Evolutionary conservation across 1,140 invertebrate genomes (phyloP), one percentile per base, ranked within the genome.

Genomic region (Lepidurus packardi): DNA sequence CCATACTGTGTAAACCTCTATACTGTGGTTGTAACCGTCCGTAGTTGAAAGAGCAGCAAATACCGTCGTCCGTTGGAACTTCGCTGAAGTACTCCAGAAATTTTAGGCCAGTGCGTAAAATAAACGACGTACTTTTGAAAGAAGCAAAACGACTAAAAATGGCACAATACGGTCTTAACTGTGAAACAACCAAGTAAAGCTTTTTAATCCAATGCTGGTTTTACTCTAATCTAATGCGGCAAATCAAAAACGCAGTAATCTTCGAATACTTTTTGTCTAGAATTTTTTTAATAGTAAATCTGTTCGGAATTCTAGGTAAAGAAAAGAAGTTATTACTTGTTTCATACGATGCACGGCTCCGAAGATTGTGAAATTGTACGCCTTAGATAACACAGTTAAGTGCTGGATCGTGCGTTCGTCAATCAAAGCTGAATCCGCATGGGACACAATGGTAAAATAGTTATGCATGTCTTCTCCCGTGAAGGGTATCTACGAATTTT

Each of bases 31-130:
- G 16, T n/a, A 16, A 0, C 7, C 53, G n/a, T 7, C 53, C 53
- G 53, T 65, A 65, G 8, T 65, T 65, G 53, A 65, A 65, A 65
- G 53, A 65, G 53, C 53, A 65, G 13, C 53, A 65, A 65, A 65
- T 65, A 13, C 53, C 53, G 13, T 65, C 53, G 13, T 65, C 53
- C 16, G 53, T 65, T 65, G 53, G 53, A n/a, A 65, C 21, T 65
- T 65, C 53, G 7, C 53, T 65, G 6, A 65, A n/a, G 21, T 65
- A 16, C 53, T 65, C 16, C 7, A 65, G 13, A 65, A 65, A 65
- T 21, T 13, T 21, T 16, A 21, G 7, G 53, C 16, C 45, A 47
- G 16, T 2, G 53, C 21, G 16, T 9, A 16, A 65, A 65, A 21
- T 7, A 7, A 65, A 65, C 6, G 8, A n/a, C 9, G 13, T 65